phyloP scores from a whole-genome alignment of 2,888 invertebrate species.

The Amphiduros pacificus region DNA sequence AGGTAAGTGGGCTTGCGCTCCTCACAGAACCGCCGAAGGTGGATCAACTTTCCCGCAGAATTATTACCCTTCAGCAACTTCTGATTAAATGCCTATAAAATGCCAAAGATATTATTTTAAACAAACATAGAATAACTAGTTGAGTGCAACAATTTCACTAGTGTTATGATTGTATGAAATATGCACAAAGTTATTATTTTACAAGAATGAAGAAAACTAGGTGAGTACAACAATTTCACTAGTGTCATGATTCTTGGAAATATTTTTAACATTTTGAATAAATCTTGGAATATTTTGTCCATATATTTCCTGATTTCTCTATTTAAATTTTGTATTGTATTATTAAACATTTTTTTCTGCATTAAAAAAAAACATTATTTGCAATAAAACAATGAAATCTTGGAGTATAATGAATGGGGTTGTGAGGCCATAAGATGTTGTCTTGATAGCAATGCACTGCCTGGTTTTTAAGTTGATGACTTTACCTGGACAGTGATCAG shows the following conservation, averaged over 20 bases:
- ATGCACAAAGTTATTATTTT: background rate
- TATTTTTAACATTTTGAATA: background rate
- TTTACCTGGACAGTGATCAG: conserved; percentile 68
- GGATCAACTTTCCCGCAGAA: conserved; percentile 33
- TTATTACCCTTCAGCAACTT: conserved; percentile 5
- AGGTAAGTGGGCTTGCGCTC: conserved; percentile 65
- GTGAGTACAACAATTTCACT: background rate
- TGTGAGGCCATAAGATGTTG: no score
- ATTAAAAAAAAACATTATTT: no score
- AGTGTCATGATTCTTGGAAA: background rate
- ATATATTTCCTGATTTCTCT: no score
- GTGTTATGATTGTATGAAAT: background rate
- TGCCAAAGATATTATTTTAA: background rate
- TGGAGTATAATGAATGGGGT: no score
- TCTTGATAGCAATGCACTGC: background rate
- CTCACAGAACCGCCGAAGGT: conserved; percentile 64
- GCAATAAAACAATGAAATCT: no score
- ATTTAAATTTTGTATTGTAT: no score
- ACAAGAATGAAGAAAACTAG: background rate
- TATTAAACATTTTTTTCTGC: no score
- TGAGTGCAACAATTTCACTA: background rate
- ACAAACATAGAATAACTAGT: background rate
- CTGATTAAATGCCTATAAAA: conserved; percentile 21
- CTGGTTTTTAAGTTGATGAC: background rate
- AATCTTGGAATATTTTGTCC: no score